Base-by-base conservation (phyloP, 30 jellyfish, hydroid and myxozoan species). In the Catostylus mosaicus region DNA sequence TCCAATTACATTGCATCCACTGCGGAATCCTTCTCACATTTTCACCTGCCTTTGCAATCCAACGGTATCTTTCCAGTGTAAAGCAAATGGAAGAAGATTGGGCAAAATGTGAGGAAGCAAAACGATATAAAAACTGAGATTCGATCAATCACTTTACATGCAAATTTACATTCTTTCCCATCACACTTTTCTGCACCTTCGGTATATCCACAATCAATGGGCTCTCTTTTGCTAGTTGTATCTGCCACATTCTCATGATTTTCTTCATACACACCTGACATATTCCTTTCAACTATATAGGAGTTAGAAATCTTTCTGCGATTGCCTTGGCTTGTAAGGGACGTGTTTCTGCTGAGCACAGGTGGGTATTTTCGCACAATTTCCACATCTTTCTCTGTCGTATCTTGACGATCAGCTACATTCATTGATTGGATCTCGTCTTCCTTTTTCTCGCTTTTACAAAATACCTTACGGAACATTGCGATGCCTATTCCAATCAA, bases 121-220 rank as follows among this genome's bases (percentile, higher is more conserved):
- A 52, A 5, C 11, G 85, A 74, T 1, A 74, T 2, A n/a, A 57
- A 29, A 19, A 51, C 30, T 3, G 85, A 74, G 34, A 74, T 1
- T 37, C 85, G 85, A 57, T 74, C 85, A 57, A 74, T 54, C 57
- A 74, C 14, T 50, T 52, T 74, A 66, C 85, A 74, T 27, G 85
- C 85, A 22, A 50, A 50, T 14, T 63, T 74, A 75, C 85, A 74
- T 35, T 29, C 52, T 30, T 54, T 74, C 74, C 75, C 75, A 3
- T n/a, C 50, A 26, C 32, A 35, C 18, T 29, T 9, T 61, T 4
- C 40, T 3, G 24, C 16, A 4, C 29, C 64, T 16, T 36, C 80
- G 38, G 37, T 9, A 9, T 27, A 36, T 33, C 23, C 52, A 46
- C n/a, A 47, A 46, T 51, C 71, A 40, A 2, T 29, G 20, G 54